Evolutionary conservation across 2,797 vertebrate genomes (phyloP), one percentile per base, ranked within the genome.

Genomic region (Centroberyx gerrardi): DNA sequence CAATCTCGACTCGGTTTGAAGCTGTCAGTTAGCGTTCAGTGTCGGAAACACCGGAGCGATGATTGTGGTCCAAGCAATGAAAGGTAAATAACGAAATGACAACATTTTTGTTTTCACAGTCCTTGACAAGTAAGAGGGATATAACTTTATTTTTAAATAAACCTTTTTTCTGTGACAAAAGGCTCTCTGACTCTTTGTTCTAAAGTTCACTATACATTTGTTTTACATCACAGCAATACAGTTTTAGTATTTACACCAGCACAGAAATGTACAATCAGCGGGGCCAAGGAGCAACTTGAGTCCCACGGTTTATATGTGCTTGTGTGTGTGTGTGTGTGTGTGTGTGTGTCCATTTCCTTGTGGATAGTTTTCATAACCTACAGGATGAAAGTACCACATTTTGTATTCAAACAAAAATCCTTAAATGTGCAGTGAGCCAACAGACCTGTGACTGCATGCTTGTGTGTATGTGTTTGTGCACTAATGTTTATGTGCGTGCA

Each of bases 71-170:
- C 76, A 61, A 82, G 61, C 65, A 69, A 44, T n/a, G 12, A 73
- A 31, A 51, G 62, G 51, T 22, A 60, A 87, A 83, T 12, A 83
- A 84, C 5, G 42, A 72, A 65, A 53, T 18, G 28, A 76, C 69
- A 65, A 40, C 22, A 5, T 46, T 27, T 38, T 69, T 75, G 56
- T 96, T 95, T 94, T 95, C 93, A 94, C 93, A 95, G 94, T 95
- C 94, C 65, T 95, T 95, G 95, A 96, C 58, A 81, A 95, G 92
- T 95, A 94, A 89, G 92, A 91, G 96, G 96, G 96, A 95, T 94
- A 97, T 94, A 96, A 96, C 94, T 98, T 99, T 98, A 98, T 98
- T 99, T 99, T 99, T 97, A 96, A 98, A 98, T 99, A 99, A 99
- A 98, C 94, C 88, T 96, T 94, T 94, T 90, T 95, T 96, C 96